Conservation (phyloP, 2,113 vertebrate species). For the Nannospalax galili region DNA sequence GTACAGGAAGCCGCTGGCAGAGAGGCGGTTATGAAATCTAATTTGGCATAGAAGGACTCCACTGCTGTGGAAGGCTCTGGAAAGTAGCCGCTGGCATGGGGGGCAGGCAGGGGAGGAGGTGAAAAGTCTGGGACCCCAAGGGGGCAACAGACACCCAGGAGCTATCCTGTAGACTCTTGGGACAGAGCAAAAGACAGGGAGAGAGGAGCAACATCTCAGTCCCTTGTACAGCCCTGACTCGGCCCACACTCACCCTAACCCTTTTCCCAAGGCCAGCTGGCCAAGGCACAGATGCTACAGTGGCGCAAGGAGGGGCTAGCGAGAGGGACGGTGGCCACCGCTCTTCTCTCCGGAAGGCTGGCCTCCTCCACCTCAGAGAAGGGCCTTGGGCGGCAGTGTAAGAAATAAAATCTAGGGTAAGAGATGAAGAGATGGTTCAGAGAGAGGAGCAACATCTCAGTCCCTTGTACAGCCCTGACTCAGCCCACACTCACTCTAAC, state of each 20-base stretch:
- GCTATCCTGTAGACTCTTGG: accelerated
- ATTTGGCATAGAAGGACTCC: not conserved
- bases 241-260: not conserved
- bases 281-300: accelerated
- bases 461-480: not conserved
- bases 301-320: not conserved
- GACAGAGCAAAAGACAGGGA: not conserved
- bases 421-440: too few species aligned
- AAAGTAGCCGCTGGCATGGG: not conserved
- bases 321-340: too few species aligned
- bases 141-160: accelerated
- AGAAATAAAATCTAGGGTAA: not conserved
- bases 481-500: not conserved
- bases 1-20: not conserved
- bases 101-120: accelerated
- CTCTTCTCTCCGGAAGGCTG: not conserved
- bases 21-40: too few species aligned
- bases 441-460: too few species aligned
- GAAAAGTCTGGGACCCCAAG: not conserved
- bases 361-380: not conserved
- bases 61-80: not conserved
- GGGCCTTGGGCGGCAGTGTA: not conserved
- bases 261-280: not conserved
- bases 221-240: not conserved
- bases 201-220: not conserved